Evolutionary conservation across 2,888 invertebrate genomes (phyloP), one percentile per base, ranked within the genome.

Genomic region (Rhopalosiphum nymphaeae): DNA sequence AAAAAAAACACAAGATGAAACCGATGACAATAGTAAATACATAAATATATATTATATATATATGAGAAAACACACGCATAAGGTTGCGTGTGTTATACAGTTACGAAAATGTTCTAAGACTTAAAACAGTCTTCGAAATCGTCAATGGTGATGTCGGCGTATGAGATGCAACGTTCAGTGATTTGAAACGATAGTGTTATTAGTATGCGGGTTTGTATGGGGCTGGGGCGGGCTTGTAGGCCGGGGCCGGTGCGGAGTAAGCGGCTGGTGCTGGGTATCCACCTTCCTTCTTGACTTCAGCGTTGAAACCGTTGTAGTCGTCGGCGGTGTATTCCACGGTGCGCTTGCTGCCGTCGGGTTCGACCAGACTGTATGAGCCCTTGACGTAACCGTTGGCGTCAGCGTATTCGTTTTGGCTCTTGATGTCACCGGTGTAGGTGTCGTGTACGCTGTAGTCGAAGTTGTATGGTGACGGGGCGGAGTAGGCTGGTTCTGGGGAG

Each of bases 401-500:
- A 3, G 94, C 94, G 87, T 92, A 92, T 42, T 94, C 94, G 92
- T 89, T 84, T 36, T 94, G 94, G 85, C 94, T 94, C 88, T 94
- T 94, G 94, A 94, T 94, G 93, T 94, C 94, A 67, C 94, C 94
- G 91, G 94, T 94, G 94, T 94, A 94, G 3, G 94, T 88, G 91
- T 94, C 94, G 92, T 94, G 94, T 25, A 94, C 94, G 86, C 67
- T 84, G 94, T 94, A 94, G 92, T 94, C 94, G 94, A 94, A 94
- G 85, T 89, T 91, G 94, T 94, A 94, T 46, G 91, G 91, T 5
- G 92, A 92, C 61, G 94, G 94, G n/a, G 89, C 94, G 1, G 89
- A 91, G 94, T 94, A 94, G 1, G 94, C 91, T 29, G 94, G 94
- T 16, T 94, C 94, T 5, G 97, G 97, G 94, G 97, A 97, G 67